phyloP scores from a whole-genome alignment of 1,140 invertebrate genomes.

The Lepidurus couesii region DNA sequence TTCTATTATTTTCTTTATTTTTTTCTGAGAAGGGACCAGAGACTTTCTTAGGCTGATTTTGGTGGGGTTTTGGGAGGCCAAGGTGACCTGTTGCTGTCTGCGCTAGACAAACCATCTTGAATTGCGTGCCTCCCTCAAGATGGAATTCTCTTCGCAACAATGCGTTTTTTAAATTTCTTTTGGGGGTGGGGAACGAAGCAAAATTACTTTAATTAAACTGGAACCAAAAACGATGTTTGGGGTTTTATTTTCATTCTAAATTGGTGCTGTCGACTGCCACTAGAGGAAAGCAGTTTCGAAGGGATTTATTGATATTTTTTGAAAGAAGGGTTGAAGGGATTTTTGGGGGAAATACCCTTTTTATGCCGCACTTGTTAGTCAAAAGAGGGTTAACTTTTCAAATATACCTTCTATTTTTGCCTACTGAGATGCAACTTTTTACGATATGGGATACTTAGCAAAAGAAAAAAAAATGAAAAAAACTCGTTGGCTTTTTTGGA shows the following conservation, averaged over 20 bases:
- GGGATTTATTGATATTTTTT: neutral
- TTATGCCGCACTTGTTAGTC: conserved; percentile 21
- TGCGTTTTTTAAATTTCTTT: too few species aligned
- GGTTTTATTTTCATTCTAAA: too few species aligned
- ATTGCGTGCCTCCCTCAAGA: too few species aligned
- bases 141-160: too few species aligned
- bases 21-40: neutral
- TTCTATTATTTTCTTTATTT: neutral
- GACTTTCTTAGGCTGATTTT: neutral
- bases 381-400: conserved; percentile 10
- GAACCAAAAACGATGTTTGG: too few species aligned
- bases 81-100: neutral
- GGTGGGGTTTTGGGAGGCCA: neutral
- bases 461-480: neutral
- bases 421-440: conserved; percentile 15
- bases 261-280: neutral
- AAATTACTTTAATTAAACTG: too few species aligned
- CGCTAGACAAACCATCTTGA: too few species aligned
- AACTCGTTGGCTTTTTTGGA: conserved; percentile 6
- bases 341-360: neutral
- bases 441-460: neutral
- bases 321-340: neutral
- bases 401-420: conserved; percentile 22
- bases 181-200: too few species aligned
- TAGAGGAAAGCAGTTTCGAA: neutral